A percentile compares a stretch with the other conserved stretches of the same genome.
Conservation (phyloP, 2,888 invertebrate species). For the Lasioglossum marginatum region DNA sequence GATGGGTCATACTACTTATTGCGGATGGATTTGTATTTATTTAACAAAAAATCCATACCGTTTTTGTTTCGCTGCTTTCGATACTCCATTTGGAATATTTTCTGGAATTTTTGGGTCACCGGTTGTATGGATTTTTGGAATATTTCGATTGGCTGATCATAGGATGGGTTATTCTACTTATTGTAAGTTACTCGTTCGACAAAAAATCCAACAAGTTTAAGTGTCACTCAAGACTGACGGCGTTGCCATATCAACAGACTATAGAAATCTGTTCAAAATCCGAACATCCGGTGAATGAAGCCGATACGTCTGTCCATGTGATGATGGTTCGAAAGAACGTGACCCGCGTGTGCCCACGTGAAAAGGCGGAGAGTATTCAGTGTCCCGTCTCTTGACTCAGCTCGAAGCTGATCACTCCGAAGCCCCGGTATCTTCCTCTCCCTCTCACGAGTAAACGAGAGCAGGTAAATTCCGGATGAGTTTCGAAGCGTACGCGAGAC, state of each 20-base stretch:
- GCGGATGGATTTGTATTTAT: background rate
- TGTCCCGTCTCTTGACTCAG: background rate
- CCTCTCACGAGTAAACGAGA: background rate
- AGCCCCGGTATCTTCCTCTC: background rate
- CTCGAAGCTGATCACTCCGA: background rate
- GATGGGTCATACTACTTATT: background rate
- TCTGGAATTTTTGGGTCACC: background rate
- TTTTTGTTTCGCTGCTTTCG: background rate
- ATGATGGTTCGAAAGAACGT: background rate
- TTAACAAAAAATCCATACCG: too few relatives aligned
- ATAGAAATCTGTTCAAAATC: background rate
- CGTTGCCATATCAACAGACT: background rate
- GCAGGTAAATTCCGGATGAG: conserved; percentile 9
- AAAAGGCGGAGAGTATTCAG: background rate
- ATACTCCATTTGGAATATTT: background rate
- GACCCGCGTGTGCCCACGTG: background rate
- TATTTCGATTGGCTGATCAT: background rate
- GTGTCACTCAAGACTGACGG: background rate
- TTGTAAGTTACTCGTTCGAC: too few relatives aligned
- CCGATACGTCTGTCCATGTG: background rate
- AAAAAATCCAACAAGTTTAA: background rate
- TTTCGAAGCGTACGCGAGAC: background rate
- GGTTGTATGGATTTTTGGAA: rapidly evolving
- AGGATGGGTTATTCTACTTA: background rate
- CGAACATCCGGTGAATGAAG: background rate